Conservation (phyloP, 1,140 invertebrate species). For the Drosophila lacteicornis region DNA sequence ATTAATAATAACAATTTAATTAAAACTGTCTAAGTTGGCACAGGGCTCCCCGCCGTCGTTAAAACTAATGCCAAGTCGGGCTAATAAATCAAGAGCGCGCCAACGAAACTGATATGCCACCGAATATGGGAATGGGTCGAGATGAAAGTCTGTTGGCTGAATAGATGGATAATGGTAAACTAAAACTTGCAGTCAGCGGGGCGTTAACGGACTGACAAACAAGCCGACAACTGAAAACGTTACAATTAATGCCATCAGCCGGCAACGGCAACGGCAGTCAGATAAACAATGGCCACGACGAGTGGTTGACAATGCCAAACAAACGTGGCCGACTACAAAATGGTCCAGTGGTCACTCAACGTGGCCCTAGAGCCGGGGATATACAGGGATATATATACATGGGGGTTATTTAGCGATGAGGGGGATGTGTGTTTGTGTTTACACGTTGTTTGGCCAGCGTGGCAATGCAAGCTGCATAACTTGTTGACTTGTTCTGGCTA, state of each 20-base stretch:
- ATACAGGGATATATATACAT: conserved; percentile 4
- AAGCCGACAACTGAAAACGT: conserved; percentile 55
- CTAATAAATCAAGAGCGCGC: conserved; percentile 68
- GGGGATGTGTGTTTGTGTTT: conserved; percentile 57
- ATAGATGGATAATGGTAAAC: conserved; percentile 17
- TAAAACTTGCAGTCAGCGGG: conserved; percentile 36
- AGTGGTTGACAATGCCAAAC: conserved; percentile 75
- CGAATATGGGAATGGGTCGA: background rate
- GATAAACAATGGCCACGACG: conserved; percentile 65
- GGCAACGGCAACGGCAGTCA: conserved; percentile 29
- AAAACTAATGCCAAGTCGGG: conserved; percentile 38
- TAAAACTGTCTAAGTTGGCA: conserved; percentile 66
- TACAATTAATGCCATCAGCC: conserved; percentile 78
- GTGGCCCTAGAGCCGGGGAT: conserved; percentile 2
- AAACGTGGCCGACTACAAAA: conserved; percentile 53
- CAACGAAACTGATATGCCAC: conserved; percentile 55
- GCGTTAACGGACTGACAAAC: conserved; percentile 41
- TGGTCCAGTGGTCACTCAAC: conserved; percentile 57
- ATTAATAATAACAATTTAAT: conserved; percentile 80
- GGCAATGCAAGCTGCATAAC: conserved; percentile 50
- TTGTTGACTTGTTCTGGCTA: conserved; percentile 68
- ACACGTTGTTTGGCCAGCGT: conserved; percentile 60
- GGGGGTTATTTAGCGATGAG: background rate
- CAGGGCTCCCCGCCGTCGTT: conserved; percentile 26
- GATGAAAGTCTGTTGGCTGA: background rate